These are phyloP conservation scores for Vulpes lagopus DNA, from an alignment of 2,113 vertebrate genomes.

Conservation along the genomic window DNA sequence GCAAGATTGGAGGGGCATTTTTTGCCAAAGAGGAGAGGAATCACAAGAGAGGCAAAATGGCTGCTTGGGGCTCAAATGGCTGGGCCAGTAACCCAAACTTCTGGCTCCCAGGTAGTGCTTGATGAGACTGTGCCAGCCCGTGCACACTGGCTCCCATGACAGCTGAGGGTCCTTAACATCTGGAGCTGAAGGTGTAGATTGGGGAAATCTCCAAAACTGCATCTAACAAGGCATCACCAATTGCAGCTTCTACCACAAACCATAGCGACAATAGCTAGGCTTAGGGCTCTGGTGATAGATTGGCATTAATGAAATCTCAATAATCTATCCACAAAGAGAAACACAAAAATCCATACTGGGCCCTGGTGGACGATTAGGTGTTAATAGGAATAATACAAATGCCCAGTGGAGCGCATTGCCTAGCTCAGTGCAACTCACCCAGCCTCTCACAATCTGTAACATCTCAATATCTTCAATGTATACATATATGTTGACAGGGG, in stretches of 20 bases:
- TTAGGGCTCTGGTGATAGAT: slow-evolving; percentile 55
- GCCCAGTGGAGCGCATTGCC: not conserved
- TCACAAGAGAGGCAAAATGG: not conserved
- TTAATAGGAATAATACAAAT: slow-evolving; percentile 67
- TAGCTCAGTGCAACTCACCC: not conserved
- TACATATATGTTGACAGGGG: not conserved
- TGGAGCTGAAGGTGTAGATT: not conserved
- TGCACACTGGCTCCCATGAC: not conserved
- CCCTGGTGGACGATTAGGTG: slow-evolving; percentile 61
- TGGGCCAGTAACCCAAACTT: not conserved
- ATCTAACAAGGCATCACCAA: not conserved
- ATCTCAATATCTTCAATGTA: not conserved
- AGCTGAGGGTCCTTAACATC: not conserved
- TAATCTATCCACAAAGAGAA: slow-evolving; percentile 61
- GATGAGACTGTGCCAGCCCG: not conserved
- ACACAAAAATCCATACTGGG: slow-evolving; percentile 69
- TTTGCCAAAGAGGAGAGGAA: not conserved
- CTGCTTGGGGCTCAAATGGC: not conserved
- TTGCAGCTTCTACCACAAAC: not conserved
- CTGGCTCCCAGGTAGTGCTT: not conserved
- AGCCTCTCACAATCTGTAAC: not conserved
- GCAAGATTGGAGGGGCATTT: not conserved
- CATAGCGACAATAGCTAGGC: not conserved
- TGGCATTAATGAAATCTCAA: slow-evolving; percentile 71
- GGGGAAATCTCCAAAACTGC: not conserved